Percentiles rank a stretch among this genome's conserved stretches.
Evolutionary conservation across 2,888 invertebrate species (phyloP).

Genomic region (Yponomeuta sedellus): DNA sequence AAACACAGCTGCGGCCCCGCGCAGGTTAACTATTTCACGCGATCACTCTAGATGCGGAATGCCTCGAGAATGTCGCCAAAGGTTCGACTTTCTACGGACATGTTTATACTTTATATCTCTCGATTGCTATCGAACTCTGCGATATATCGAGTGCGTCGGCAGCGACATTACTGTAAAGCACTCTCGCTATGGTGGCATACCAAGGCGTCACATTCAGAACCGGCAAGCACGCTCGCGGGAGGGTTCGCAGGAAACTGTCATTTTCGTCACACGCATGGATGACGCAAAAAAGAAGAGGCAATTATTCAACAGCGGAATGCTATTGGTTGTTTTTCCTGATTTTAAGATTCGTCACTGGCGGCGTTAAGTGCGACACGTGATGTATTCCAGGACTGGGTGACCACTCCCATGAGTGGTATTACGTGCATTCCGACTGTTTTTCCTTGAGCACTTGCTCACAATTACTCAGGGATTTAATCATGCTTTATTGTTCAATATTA

Average conservation of each 20-base stretch:
- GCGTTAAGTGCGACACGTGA: slow-evolving; percentile 44
- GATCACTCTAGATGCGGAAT: slow-evolving; percentile 15
- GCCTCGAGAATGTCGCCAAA: slow-evolving; percentile 1
- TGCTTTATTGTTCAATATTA: slow-evolving; percentile 12
- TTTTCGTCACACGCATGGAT: slow-evolving; percentile 10
- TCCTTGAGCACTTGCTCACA: slow-evolving; percentile 8
- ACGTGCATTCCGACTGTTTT: slow-evolving; percentile 14
- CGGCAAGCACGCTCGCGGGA: neutral
- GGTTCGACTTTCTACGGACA: neutral
- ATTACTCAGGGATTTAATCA: slow-evolving; percentile 13
- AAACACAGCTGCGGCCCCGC: slow-evolving; percentile 33
- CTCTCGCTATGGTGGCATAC: neutral
- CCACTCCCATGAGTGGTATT: neutral
- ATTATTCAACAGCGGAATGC: slow-evolving; percentile 47
- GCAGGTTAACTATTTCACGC: slow-evolving; percentile 26
- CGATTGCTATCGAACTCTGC: neutral
- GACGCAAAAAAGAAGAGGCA: slow-evolving; percentile 29
- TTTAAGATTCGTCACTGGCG: slow-evolving; percentile 41
- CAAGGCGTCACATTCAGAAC: neutral
- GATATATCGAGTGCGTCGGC: neutral
- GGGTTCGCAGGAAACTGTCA: slow-evolving; percentile 8
- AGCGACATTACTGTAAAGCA: neutral
- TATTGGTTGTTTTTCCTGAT: slow-evolving; percentile 34
- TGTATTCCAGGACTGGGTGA: neutral
- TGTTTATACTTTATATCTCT: slow-evolving; percentile 1